A percentile compares a stretch with the other conserved stretches of the same genome.
Conservation (phyloP, 1,140 invertebrate species). For the Anastatus disparis region DNA sequence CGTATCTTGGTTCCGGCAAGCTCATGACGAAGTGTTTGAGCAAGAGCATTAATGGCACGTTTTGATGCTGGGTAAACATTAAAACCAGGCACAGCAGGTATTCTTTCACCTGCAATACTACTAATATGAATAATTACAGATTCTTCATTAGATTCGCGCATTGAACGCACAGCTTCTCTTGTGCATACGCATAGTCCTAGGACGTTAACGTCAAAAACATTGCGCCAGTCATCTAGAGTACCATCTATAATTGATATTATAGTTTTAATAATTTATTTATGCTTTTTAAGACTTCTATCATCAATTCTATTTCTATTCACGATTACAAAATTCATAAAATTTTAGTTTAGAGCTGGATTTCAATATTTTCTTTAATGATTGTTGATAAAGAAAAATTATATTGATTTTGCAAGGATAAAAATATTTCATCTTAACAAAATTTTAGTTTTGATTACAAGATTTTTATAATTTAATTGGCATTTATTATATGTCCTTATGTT, state of each 20-base stretch:
- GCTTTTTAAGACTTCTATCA: too few relatives aligned
- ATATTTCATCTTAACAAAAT: neutral
- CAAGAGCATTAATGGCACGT: conserved; percentile 68
- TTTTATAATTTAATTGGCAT: conserved; percentile 1
- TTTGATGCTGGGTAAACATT: conserved; percentile 71
- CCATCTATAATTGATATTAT: conserved; percentile 48
- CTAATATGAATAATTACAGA: conserved; percentile 49
- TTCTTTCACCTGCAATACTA: conserved; percentile 65
- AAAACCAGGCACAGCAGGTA: conserved; percentile 66
- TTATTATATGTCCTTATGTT: too few relatives aligned
- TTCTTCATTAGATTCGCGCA: conserved; percentile 56
- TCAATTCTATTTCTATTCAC: too few relatives aligned
- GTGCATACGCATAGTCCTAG: conserved; percentile 68
- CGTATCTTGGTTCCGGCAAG: conserved; percentile 63
- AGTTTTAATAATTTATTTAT: too few relatives aligned
- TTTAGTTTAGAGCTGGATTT: too few relatives aligned
- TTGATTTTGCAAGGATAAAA: neutral
- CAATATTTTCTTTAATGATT: too few relatives aligned
- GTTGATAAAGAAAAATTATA: neutral
- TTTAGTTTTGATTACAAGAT: neutral
- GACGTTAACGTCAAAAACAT: conserved; percentile 68
- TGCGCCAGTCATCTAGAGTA: conserved; percentile 54
- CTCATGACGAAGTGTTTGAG: conserved; percentile 71
- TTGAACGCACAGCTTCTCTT: conserved; percentile 67
- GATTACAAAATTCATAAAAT: too few relatives aligned